Evolutionary conservation across 2,888 invertebrate genomes (phyloP).

Genomic region (Habrosyne pyritoides): DNA sequence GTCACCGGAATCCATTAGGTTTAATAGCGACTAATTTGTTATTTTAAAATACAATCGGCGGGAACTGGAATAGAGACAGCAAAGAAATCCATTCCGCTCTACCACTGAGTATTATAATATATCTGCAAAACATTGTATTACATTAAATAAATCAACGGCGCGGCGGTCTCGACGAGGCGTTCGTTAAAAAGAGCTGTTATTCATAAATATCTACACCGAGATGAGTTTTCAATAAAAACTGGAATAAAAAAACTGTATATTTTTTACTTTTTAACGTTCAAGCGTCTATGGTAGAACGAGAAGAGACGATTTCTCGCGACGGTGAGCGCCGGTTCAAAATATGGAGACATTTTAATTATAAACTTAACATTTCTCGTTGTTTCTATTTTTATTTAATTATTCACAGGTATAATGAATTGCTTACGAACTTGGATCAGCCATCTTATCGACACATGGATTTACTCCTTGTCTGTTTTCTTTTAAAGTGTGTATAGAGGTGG

Average conservation of each 20-base stretch:
- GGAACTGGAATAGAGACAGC: constrained; percentile 36
- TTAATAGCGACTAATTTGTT: constrained; percentile 36
- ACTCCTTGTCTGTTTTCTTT: too few species aligned
- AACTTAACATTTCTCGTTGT: not conserved
- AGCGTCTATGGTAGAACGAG: not conserved
- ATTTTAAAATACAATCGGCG: constrained; percentile 15
- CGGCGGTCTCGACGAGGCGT: not conserved
- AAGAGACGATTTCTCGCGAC: not conserved
- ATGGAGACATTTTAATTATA: not conserved
- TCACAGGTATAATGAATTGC: too few species aligned
- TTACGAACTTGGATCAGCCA: too few species aligned
- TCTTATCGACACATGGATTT: too few species aligned
- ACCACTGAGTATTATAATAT: not conserved
- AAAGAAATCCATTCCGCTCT: not conserved
- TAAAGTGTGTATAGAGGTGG: too few species aligned
- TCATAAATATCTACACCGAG: constrained; percentile 7
- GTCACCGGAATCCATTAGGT: constrained; percentile 34
- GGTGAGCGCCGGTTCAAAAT: not conserved
- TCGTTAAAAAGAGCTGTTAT: constrained; percentile 6
- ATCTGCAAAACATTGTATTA: not conserved
- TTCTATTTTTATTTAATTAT: not conserved
- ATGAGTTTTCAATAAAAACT: constrained; percentile 8
- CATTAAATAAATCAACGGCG: constrained; percentile 9
- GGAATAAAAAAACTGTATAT: constrained; percentile 5
- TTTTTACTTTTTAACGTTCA: constrained; percentile 5